Evolutionary conservation across 2,888 invertebrate species (phyloP).

Genomic region (Muschampia plurimacula): DNA sequence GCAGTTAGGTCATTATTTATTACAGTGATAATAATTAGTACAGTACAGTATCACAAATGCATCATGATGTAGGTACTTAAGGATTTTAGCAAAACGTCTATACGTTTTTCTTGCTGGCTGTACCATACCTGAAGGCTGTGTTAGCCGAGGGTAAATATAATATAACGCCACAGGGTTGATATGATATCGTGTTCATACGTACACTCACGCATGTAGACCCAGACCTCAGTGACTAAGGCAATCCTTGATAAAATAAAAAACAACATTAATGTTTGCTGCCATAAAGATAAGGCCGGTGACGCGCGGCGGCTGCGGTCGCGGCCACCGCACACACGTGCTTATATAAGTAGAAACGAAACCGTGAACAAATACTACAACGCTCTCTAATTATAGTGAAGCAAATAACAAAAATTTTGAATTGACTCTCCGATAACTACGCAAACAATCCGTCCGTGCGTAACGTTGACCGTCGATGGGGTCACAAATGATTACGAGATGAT

Average conservation of each 20-base stretch:
- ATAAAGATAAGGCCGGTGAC: constrained; percentile 79
- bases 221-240: constrained; percentile 70
- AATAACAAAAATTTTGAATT: constrained; percentile 72
- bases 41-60: neutral
- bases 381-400: constrained; percentile 65
- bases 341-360: constrained; percentile 58
- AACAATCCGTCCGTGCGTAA: constrained; percentile 36
- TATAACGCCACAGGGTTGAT: constrained; percentile 64
- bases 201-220: constrained; percentile 56
- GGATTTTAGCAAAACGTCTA: neutral
- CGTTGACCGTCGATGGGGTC: constrained; percentile 53
- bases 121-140: constrained; percentile 56
- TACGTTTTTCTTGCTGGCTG: constrained; percentile 32
- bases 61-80: neutral
- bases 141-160: constrained; percentile 68
- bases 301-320: constrained; percentile 59
- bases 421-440: constrained; percentile 63
- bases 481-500: constrained; percentile 39
- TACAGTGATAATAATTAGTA: too few species aligned
- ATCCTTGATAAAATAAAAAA: constrained; percentile 77
- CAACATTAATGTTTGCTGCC: constrained; percentile 70
- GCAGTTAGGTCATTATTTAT: too few species aligned
- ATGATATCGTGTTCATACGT: constrained; percentile 61
- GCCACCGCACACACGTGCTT: constrained; percentile 72
- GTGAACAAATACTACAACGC: constrained; percentile 65